Evolutionary conservation across 2,113 vertebrate species (phyloP), one percentile per base, ranked within the genome.

Genomic region (Oreocharis arfaki): DNA sequence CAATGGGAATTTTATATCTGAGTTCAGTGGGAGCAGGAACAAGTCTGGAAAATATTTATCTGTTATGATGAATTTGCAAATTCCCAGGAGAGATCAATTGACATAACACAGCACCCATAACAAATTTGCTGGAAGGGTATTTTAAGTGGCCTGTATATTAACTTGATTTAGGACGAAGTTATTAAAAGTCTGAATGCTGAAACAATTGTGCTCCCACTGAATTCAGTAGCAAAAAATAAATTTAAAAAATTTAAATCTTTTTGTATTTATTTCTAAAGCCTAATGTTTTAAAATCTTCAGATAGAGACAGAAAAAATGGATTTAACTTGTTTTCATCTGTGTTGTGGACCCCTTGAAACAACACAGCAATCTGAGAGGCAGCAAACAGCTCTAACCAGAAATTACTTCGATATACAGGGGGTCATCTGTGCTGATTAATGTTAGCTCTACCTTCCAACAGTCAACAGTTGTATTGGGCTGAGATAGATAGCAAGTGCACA

Each of bases 71-170:
- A n/a, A 63, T 87, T 87, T 87, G 33, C 41, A 84, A 94, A 94
- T 87, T 94, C 77, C 81, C 42, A 52, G 52, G 44, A 71, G 56
- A 87, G 35, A 71, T 53, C 84, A 60, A 4, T 65, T 90, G 84
- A 84, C 87, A 63, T 39, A 95, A 75, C 68, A 79, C 70, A 95
- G 93, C 26, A 50, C 37, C 74, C 73, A 75, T 83, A 83, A 92
- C 63, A 90, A 93, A 95, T 95, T 91, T 91, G 37, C 69, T 86
- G 65, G 74, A 77, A 67, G 65, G 44, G 33, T 94, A 95, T 94
- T 93, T 46, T 91, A 78, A 80, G 26, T 56, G 41, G 56, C 4
- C 19, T 67, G 42, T 77, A 85, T 19, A 44, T 33, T 30, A 64
- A 70, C 47, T 46, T 86, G 47, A 81, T 64, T 84, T 78, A 92